These are phyloP conservation scores for Noturus placidus DNA, from an alignment of 2,113 vertebrate species.

Conservation along the genomic window DNA sequence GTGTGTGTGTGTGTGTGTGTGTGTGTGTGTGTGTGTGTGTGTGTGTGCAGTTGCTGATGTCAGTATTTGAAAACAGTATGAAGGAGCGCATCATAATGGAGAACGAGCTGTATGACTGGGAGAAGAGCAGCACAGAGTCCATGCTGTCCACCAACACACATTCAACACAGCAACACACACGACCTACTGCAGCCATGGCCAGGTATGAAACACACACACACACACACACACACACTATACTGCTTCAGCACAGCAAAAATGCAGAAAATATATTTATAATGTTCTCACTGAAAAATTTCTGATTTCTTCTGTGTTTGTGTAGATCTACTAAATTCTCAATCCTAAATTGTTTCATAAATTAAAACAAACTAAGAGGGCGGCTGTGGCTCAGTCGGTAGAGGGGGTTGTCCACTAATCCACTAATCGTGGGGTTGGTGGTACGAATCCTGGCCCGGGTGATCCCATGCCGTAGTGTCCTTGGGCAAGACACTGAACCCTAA, in stretches of 20 bases:
- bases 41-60: slow-evolving; percentile 88
- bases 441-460: too few relatives aligned
- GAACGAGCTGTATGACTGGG: slow-evolving; percentile 98
- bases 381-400: too few relatives aligned
- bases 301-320: too few relatives aligned
- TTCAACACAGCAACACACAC: slow-evolving; percentile 91
- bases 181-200: slow-evolving; percentile 93
- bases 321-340: too few relatives aligned
- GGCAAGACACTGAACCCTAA: too few relatives aligned
- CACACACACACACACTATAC: neutral
- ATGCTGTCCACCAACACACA: slow-evolving; percentile 87
- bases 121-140: slow-evolving; percentile 88
- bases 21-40: slow-evolving; percentile 20
- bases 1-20: slow-evolving; percentile 18
- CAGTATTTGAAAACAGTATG: slow-evolving; percentile 98
- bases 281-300: neutral
- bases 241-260: neutral
- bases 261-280: too few relatives aligned
- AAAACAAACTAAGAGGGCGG: too few relatives aligned
- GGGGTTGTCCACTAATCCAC: too few relatives aligned
- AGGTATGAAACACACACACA: slow-evolving; percentile 82
- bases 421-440: too few relatives aligned
- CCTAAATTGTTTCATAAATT: too few relatives aligned
- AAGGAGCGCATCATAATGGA: slow-evolving; percentile 94
- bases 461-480: too few relatives aligned